Evolutionary conservation across 1,140 invertebrate species (phyloP).

Genomic region (Dreissena polymorpha): DNA sequence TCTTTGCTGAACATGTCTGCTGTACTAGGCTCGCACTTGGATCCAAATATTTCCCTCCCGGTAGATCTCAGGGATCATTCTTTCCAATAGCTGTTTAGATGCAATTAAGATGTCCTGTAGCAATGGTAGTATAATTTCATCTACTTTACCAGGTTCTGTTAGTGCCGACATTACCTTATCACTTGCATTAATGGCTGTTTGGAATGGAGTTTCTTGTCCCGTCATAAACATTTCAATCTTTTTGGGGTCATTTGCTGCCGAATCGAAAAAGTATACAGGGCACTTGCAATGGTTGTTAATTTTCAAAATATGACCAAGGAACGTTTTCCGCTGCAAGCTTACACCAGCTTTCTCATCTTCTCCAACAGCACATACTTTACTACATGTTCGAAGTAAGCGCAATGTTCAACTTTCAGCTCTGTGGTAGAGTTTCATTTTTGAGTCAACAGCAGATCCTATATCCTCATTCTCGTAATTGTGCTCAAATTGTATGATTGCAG

Average conservation of each 20-base stretch:
- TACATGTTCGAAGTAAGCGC: no score
- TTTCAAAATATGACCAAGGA: conserved; percentile 48
- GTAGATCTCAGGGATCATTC: conserved; percentile 32
- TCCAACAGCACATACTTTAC: no score
- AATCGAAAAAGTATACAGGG: conserved; percentile 27
- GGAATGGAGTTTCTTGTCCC: conserved; percentile 3
- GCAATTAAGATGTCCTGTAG: conserved; percentile 24
- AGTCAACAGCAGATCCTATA: no score
- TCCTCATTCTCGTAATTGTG: no score
- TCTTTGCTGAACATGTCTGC: conserved; percentile 16
- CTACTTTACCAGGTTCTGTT: neutral
- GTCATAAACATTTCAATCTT: neutral
- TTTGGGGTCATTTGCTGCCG: conserved; percentile 9
- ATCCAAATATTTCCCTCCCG: conserved; percentile 17
- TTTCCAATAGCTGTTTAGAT: conserved; percentile 5
- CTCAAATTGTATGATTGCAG: no score
- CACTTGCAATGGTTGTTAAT: conserved; percentile 14
- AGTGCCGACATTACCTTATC: neutral
- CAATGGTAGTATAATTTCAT: conserved; percentile 6
- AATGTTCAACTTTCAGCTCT: no score
- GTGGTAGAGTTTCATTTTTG: no score
- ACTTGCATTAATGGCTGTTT: neutral
- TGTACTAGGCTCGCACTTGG: neutral
- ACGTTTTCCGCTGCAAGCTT: conserved; percentile 18
- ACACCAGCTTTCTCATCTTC: conserved; percentile 52